Base-by-base conservation (phyloP, 2,888 invertebrate genomes). In the Stegana nigrithorax region DNA sequence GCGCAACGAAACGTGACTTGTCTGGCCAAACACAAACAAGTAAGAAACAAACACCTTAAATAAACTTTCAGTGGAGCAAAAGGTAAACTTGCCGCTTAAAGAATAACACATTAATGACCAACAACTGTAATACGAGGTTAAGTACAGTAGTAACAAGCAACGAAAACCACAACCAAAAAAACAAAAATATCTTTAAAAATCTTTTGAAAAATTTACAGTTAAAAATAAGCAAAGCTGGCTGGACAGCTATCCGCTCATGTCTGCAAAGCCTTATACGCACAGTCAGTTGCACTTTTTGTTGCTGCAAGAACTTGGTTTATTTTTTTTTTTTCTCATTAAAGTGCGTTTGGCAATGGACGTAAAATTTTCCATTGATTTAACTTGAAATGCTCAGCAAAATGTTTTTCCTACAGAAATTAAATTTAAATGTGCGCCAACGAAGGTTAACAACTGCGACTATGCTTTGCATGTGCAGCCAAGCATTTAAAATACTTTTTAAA, bases 1-100 rank as follows among this genome's bases (percentile, higher is more conserved):
- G 27, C 51, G 66, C 58, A 65, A 44, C 64, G 65, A 63, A 78
- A 74, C 74, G 76, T 78, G 73, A 75, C 69, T 73, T 65, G 67
- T 51, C 47, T 59, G 51, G 44, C 50, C 63, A n/a, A n/a, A n/a
- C n/a, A n/a, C n/a, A n/a, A n/a, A 51, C 65, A 60, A 74, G 68
- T 65, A 64, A 66, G n/a, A n/a, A n/a, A n/a, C n/a, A n/a, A n/a
- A n/a, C n/a, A n/a, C n/a, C n/a, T n/a, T n/a, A n/a, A n/a, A n/a
- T n/a, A n/a, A n/a, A n/a, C n/a, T n/a, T n/a, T n/a, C n/a, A n/a
- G n/a, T n/a, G n/a, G n/a, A 65, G 60, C 8, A 14, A 26, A 45
- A 45, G 10, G 26, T 36, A 39, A 39, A 36, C 36, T 36, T 3
- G 14, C n/a, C 5, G 5, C 39, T 39, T 6, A 39, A 39, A 39